phyloP scores from a whole-genome alignment of 2,797 vertebrate genomes.

The Syngnathus acus region DNA sequence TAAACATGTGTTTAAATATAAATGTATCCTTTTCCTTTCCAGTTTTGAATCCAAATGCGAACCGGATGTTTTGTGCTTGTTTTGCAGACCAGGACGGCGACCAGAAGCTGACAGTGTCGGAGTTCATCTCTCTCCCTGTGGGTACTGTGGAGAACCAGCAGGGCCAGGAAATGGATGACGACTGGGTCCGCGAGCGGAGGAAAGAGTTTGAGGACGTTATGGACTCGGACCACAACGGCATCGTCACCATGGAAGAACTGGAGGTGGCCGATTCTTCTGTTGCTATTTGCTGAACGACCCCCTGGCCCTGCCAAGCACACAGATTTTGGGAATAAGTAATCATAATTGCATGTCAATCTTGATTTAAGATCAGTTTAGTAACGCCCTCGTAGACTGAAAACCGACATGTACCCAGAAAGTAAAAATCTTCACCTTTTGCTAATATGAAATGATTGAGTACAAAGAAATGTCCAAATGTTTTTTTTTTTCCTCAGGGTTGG shows the following conservation, averaged over 20 bases:
- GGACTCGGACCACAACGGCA: constrained; percentile 76
- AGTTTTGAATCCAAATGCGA: background rate
- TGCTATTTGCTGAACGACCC: background rate
- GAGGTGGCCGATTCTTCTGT: constrained; percentile 67
- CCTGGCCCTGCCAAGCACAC: background rate
- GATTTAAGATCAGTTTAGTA: background rate
- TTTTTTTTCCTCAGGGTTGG: background rate
- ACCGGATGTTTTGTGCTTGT: background rate
- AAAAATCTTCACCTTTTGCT: too few species aligned
- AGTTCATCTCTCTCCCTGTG: constrained; percentile 91
- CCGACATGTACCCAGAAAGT: background rate
- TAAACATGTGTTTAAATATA: background rate
- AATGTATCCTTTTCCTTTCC: background rate
- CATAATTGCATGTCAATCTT: background rate
- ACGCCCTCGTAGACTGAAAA: background rate
- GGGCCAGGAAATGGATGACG: constrained; percentile 89
- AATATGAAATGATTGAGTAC: background rate
- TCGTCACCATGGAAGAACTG: constrained; percentile 90
- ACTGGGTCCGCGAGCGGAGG: constrained; percentile 89
- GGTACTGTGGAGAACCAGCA: constrained; percentile 95
- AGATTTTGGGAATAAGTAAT: background rate
- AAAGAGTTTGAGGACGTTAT: constrained; percentile 94
- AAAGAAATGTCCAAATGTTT: background rate
- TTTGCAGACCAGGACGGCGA: constrained; percentile 86
- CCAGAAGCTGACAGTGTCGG: constrained; percentile 83